These are phyloP conservation scores for Alligator sinensis DNA, from an alignment of 2,113 vertebrate genomes.

Conservation along the genomic window DNA sequence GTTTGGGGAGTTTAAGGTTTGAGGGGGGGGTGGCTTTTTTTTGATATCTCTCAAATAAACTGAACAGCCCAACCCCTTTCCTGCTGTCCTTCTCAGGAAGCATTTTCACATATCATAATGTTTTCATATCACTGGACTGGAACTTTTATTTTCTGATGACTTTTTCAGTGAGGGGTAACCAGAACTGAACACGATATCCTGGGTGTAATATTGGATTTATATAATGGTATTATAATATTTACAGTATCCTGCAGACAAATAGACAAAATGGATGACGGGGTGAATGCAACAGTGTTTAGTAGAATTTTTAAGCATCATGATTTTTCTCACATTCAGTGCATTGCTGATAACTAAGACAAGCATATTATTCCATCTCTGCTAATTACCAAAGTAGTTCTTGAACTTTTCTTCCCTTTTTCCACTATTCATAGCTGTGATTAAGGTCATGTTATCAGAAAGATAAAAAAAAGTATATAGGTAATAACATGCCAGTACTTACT, in stretches of 20 bases:
- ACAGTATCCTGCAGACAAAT: not conserved
- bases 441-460: not conserved
- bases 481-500: not conserved
- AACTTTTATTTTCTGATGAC: not conserved
- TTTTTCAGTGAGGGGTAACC: not conserved
- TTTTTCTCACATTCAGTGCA: not conserved
- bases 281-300: not conserved
- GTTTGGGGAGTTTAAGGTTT: not conserved
- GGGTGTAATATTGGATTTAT: not conserved
- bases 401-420: not conserved
- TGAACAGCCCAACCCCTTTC: not conserved
- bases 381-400: not conserved
- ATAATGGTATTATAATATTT: not conserved
- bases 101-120: not conserved
- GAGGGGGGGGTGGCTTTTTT: accelerated
- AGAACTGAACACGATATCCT: not conserved
- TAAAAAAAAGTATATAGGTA: not conserved
- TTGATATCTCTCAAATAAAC: not conserved
- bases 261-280: not conserved
- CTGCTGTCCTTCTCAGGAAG: not conserved
- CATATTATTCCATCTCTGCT: not conserved
- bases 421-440: not conserved
- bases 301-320: not conserved
- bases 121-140: not conserved
- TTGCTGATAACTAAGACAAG: not conserved